Base-by-base conservation (phyloP, 1,140 invertebrate species). In the Grapholita molesta region DNA sequence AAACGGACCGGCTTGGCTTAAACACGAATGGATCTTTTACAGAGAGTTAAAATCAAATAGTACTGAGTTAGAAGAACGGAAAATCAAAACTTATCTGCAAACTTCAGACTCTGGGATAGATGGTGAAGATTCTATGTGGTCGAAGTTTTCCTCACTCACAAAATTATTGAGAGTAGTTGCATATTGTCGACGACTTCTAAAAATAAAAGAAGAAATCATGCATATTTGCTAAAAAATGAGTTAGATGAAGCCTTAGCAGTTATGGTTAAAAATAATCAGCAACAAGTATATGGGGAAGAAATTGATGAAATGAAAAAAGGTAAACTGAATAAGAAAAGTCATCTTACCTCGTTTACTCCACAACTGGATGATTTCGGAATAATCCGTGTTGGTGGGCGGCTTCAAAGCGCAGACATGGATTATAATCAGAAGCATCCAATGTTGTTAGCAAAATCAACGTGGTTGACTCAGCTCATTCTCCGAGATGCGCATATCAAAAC, bases 1-100 rank as follows among this genome's bases (percentile, higher is more conserved):
- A 70, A 12, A 69, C 7, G 83, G 82, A 8, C 84, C 84, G 64
- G 0, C 12, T 0, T 85, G 65, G 66, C 53, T 82, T n/a, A 32
- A 65, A 18, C 1, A 70, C 2, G 12, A 33, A n/a, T 12, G 35
- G 12, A 32, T 64, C 3, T 32, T 1, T 18, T 64, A 52, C 33
- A 25, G 30, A 25, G 18, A 2, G 21, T 35, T 7, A 52, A 69
- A 53, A n/a, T 9, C 32, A 33, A 9, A 32, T 0, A 21, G 30
- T 3, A 69, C 38, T 11, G 15, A 64, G 12, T n/a, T 68, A 53
- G 68, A 69, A 32, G 55, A 30, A 65, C 52, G 25, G 25, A 33
- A 25, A 11, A 25, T 23, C 9, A 28, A 24, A 30, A 35, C 15
- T 25, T 11, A 35, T 9, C 18, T 57, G 12, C 2, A 4, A 12